These are phyloP conservation scores for Mus minutoides DNA, from an alignment of 2,797 vertebrate species.

Conservation along the genomic window DNA sequence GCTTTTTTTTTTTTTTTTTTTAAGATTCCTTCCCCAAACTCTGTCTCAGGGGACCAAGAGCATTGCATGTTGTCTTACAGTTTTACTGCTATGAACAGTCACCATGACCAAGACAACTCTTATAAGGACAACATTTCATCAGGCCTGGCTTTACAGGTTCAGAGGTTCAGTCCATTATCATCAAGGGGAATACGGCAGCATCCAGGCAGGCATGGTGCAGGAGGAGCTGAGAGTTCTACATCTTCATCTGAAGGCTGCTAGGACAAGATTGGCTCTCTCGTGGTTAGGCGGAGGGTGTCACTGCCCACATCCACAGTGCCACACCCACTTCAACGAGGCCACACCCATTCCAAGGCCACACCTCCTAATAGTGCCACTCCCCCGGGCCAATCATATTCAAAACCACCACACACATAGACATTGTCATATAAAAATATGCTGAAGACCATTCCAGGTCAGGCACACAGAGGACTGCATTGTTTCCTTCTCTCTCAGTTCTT, in stretches of 20 bases:
- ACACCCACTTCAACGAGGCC: background rate
- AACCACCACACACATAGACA: background rate
- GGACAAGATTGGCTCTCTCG: background rate
- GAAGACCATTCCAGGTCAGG: accelerated
- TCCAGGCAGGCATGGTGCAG: background rate
- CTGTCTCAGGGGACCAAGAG: accelerated
- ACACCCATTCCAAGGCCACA: background rate
- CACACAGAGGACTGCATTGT: background rate
- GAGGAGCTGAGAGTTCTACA: background rate
- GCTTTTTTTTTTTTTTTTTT: background rate
- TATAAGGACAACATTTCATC: background rate
- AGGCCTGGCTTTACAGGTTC: background rate
- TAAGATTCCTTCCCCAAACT: background rate
- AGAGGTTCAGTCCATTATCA: background rate
- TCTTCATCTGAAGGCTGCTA: background rate
- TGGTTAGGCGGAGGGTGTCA: background rate
- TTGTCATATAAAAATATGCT: background rate
- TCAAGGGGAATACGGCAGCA: background rate
- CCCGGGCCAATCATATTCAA: background rate
- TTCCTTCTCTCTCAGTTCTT: background rate
- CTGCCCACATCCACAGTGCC: background rate
- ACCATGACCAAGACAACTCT: background rate
- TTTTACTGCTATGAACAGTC: background rate
- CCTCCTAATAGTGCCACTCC: background rate
- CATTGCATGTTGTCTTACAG: background rate